A percentile compares a stretch with the other conserved stretches of the same genome.
Evolutionary conservation across 2,888 invertebrate genomes (phyloP).

Genomic region (Kryphioiulus occultus): DNA sequence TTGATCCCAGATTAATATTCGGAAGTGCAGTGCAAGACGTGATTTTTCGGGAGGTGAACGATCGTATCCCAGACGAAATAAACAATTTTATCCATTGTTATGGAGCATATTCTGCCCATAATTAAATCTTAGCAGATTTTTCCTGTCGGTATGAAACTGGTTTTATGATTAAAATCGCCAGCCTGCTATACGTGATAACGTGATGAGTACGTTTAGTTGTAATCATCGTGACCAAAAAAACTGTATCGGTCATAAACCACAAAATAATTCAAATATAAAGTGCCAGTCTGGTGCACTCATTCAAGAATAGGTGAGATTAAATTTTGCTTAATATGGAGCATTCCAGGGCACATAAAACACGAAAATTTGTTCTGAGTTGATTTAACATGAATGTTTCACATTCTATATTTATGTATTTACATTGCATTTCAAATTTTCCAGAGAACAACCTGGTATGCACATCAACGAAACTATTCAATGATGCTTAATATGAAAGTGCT

Average conservation of each 20-base stretch:
- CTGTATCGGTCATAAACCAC: background rate
- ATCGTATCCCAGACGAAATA: background rate
- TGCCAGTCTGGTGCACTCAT: too few relatives aligned
- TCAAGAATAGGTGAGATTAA: too few relatives aligned
- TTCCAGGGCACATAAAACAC: too few relatives aligned
- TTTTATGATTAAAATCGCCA: background rate
- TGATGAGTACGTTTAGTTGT: background rate
- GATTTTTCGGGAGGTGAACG: background rate
- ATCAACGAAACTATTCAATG: too few relatives aligned
- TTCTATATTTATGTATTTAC: background rate
- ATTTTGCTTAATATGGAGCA: too few relatives aligned
- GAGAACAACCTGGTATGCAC: too few relatives aligned
- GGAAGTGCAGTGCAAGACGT: background rate
- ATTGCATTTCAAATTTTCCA: background rate
- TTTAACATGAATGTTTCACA: background rate
- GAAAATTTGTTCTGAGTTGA: too few relatives aligned
- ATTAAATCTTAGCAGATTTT: background rate
- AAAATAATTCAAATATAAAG: background rate
- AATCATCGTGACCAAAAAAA: constrained; percentile 8
- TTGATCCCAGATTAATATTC: background rate
- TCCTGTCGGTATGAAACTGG: background rate
- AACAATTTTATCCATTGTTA: constrained; percentile 20
- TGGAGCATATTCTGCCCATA: background rate
- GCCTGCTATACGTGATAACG: background rate
- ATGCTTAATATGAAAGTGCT: too few relatives aligned